Percentiles rank a stretch among this genome's conserved stretches.
Conservation (phyloP, 2,888 invertebrate genomes). For the Octonoba sinensis region DNA sequence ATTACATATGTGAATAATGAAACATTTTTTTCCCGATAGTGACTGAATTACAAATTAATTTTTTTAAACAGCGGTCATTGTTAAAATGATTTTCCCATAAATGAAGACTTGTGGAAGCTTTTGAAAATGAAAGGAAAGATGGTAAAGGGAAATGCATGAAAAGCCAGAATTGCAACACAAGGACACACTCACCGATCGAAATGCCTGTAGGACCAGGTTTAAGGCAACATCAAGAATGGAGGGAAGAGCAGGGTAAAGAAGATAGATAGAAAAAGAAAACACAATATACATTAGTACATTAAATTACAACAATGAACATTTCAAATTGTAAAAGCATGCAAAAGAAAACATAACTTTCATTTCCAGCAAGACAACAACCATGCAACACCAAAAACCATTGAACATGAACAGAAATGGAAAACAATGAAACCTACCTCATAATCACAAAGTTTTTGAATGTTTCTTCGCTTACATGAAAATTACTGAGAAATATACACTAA, state of each 20-base stretch:
- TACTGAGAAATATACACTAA: neutral
- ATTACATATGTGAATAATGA: no score
- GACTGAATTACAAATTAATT: no score
- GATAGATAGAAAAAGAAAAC: conserved; percentile 54
- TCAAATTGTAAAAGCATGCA: conserved; percentile 28
- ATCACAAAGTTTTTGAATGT: neutral
- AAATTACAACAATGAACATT: conserved; percentile 46
- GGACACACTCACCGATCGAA: conserved; percentile 71
- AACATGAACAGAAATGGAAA: conserved; percentile 20
- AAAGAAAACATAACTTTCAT: conserved; percentile 1
- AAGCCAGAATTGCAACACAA: conserved; percentile 50
- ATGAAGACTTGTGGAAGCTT: no score
- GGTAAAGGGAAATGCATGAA: conserved; percentile 2
- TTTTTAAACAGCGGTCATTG: no score
- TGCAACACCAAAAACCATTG: conserved; percentile 36
- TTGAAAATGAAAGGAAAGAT: no score
- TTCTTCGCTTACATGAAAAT: neutral
- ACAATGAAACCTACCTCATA: conserved; percentile 61
- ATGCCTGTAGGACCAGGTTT: conserved; percentile 68
- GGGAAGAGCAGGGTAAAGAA: conserved; percentile 65
- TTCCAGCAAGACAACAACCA: conserved; percentile 20
- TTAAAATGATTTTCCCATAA: no score
- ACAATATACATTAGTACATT: conserved; percentile 63
- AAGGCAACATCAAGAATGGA: conserved; percentile 65
- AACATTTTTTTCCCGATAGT: no score